Base-by-base conservation (phyloP, 2,888 invertebrate genomes). In the Micropterix aruncella region DNA sequence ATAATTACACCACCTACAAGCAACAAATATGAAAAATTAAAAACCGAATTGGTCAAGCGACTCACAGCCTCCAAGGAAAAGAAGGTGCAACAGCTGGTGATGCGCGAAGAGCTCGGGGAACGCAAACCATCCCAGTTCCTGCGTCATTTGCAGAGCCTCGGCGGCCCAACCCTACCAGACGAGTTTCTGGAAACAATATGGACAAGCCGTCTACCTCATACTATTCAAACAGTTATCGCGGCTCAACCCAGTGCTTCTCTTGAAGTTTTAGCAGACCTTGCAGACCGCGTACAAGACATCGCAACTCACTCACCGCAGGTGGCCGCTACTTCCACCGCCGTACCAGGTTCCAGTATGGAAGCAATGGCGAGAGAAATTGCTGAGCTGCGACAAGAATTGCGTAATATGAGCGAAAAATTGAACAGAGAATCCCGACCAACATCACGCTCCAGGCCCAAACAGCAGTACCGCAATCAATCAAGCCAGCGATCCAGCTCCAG, bases 121-220 rank as follows among this genome's bases (percentile, higher is more conserved):
- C 41, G 52, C 15, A 50, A 48, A 14, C 51, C 51, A 1, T 52
- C 52, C 1, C 51, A 51, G 16, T 52, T 52, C 38, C 43, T 51
- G 1, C 37, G 52, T 1, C 51, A 52, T 17, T 37, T 52, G 2
- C 44, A 44, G 14, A 15, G 39, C 19, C 41, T 52, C 2, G 51
- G 52, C 1, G 51, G 51, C 2, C 43, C 38, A 1, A 19, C 18
- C 2, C 39, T 45, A 2, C 46, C 49, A 0, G 47, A 50, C 2
- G 48, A 45, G 16, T 49, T 51, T 16, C 4, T 52, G 15, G 36
- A 14, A 12, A 50, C 48, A 14, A 44, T 48, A 2, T 48, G 48
- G 44, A 42, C 46, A 2, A 46, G 47, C 17, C 9, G 49, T 3
- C 18, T 52, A 7, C 51, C 51, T 2, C 37, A 40, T 1, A 40